Evolutionary conservation across 2,888 invertebrate species (phyloP).

Genomic region (Perizoma flavofasciatum): DNA sequence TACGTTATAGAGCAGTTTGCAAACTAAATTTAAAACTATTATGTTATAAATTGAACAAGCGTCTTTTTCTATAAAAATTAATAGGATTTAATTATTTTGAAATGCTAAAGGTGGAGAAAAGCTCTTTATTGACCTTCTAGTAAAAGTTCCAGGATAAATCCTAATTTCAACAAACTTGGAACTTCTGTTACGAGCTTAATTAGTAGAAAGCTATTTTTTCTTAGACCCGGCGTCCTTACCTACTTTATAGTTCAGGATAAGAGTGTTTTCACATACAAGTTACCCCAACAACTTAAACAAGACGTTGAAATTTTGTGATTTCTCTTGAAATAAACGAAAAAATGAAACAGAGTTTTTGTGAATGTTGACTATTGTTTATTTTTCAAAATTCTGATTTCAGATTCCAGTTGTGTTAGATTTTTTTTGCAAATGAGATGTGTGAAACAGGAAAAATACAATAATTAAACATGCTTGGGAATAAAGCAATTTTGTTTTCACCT

Average conservation of each 20-base stretch:
- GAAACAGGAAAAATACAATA: too few species aligned
- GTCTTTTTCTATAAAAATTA: neutral
- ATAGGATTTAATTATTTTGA: constrained; percentile 3
- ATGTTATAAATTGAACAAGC: too few species aligned
- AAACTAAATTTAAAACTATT: too few species aligned
- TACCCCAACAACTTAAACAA: neutral
- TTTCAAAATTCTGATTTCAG: too few species aligned
- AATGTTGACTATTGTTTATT: too few species aligned
- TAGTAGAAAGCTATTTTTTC: constrained; percentile 41
- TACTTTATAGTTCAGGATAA: constrained; percentile 26
- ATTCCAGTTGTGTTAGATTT: too few species aligned
- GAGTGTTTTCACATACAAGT: neutral
- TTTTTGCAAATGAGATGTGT: too few species aligned
- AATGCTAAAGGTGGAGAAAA: constrained; percentile 5
- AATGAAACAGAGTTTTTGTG: neutral
- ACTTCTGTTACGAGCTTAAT: constrained; percentile 39
- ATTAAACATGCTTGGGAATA: too few species aligned
- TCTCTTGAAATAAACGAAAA: neutral
- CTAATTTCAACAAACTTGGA: constrained; percentile 33
- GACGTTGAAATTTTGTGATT: too few species aligned
- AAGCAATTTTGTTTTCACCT: too few species aligned
- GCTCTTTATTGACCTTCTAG: constrained; percentile 17
- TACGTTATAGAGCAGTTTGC: too few species aligned
- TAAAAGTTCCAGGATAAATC: constrained; percentile 32
- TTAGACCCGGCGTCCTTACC: constrained; percentile 35